These are phyloP conservation scores for Parelbella ahira DNA, from an alignment of 2,888 invertebrate genomes.

Conservation along the genomic window DNA sequence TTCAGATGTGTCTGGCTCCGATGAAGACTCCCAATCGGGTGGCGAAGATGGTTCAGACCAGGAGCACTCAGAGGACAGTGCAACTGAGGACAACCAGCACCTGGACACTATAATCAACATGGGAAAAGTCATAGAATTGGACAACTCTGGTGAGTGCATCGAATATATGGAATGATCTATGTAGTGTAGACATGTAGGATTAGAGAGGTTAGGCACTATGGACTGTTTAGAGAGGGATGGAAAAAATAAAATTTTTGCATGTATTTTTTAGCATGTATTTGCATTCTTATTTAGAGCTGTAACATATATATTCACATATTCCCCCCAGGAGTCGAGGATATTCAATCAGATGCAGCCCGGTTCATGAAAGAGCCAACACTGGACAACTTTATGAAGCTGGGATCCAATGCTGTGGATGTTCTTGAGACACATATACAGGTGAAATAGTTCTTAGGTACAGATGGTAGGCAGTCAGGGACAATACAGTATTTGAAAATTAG, in stretches of 20 bases:
- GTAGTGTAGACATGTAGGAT: no score
- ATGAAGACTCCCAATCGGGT: slow-evolving; percentile 31
- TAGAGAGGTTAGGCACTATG: no score
- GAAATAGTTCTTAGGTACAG: no score
- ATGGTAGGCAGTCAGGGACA: no score
- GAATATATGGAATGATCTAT: no score
- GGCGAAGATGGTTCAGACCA: slow-evolving; percentile 43
- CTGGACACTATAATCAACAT: slow-evolving; percentile 34
- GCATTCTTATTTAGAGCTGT: background rate
- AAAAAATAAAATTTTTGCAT: no score
- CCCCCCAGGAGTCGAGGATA: slow-evolving; percentile 54
- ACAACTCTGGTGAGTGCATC: slow-evolving; percentile 44
- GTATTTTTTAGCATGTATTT: no score
- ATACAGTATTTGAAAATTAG: no score
- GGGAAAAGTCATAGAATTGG: slow-evolving; percentile 34
- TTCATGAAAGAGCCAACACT: slow-evolving; percentile 56
- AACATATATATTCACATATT: no score
- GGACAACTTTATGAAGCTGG: slow-evolving; percentile 48
- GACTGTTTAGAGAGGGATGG: no score
- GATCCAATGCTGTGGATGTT: slow-evolving; percentile 46
- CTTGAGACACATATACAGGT: slow-evolving; percentile 66
- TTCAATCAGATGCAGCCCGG: slow-evolving; percentile 47
- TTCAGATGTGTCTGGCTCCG: slow-evolving; percentile 61
- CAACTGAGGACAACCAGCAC: slow-evolving; percentile 51
- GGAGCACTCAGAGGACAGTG: slow-evolving; percentile 50